Evolutionary conservation across 2,113 vertebrate species (phyloP).

Genomic region (Seriola aureovittata): DNA sequence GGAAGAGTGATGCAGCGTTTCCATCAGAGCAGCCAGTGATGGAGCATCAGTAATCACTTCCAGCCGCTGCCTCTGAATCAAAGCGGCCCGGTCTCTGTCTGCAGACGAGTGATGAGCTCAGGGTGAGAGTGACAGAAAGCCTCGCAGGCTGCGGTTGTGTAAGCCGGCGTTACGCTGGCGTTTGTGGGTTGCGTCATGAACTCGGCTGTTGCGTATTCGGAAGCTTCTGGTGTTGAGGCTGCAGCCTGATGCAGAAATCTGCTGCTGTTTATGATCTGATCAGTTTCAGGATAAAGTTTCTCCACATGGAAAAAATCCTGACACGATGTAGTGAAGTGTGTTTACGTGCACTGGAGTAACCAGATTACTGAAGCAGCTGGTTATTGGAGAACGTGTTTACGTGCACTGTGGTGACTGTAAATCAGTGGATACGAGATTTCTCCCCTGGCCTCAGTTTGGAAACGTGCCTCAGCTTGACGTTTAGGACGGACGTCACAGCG

Average conservation of each 20-base stretch:
- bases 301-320: not conserved
- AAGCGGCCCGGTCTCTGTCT: no score
- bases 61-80: not conserved
- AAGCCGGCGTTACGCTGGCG: not conserved
- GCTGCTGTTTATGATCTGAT: not conserved
- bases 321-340: not conserved
- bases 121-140: no score
- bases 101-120: no score
- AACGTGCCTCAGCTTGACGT: no score
- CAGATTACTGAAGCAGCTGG: not conserved
- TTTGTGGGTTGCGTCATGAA: not conserved
- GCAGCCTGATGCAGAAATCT: not conserved
- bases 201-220: not conserved
- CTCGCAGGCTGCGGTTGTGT: not conserved
- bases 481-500: no score
- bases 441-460: no score
- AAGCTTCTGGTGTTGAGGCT: not conserved
- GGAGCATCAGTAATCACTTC: slow-evolving; percentile 9
- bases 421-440: no score
- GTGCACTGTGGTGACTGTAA: not conserved
- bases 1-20: slow-evolving; percentile 28
- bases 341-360: not conserved
- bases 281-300: not conserved
- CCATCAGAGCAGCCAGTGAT: not conserved
- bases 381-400: not conserved